A percentile compares a stretch with the other conserved stretches of the same genome.
Evolutionary conservation across 2,113 vertebrate species (phyloP).

Genomic region (Megaceryle maxima): DNA sequence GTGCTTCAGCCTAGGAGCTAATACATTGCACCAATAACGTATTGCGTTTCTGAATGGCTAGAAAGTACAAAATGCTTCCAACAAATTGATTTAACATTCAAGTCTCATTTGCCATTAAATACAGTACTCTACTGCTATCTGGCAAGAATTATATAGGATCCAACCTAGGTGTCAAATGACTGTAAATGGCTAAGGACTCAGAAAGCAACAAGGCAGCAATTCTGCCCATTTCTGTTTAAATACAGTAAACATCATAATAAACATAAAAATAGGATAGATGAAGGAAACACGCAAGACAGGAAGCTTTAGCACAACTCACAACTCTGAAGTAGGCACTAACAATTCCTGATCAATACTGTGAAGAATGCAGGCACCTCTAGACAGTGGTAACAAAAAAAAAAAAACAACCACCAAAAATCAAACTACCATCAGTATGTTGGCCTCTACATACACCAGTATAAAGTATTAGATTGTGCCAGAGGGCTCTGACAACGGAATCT

Average conservation of each 20-base stretch:
- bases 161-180: not conserved
- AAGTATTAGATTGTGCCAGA: not conserved
- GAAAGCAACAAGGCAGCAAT: not conserved
- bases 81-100: not conserved
- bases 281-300: not conserved
- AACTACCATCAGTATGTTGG: not conserved
- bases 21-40: not conserved
- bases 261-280: not conserved
- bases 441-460: not conserved
- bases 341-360: not conserved
- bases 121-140: not conserved
- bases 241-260: not conserved
- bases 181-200: not conserved
- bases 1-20: not conserved
- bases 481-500: not conserved
- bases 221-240: not conserved
- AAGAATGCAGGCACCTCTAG: accelerated
- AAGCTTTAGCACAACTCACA: not conserved
- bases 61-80: not conserved
- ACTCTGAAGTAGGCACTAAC: not conserved
- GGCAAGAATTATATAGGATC: not conserved
- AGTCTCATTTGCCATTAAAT: not conserved
- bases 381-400: not conserved
- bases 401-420: not conserved
- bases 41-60: not conserved